phyloP scores from a whole-genome alignment of 2,113 vertebrate species.

The Himantopus leucocephalus region DNA sequence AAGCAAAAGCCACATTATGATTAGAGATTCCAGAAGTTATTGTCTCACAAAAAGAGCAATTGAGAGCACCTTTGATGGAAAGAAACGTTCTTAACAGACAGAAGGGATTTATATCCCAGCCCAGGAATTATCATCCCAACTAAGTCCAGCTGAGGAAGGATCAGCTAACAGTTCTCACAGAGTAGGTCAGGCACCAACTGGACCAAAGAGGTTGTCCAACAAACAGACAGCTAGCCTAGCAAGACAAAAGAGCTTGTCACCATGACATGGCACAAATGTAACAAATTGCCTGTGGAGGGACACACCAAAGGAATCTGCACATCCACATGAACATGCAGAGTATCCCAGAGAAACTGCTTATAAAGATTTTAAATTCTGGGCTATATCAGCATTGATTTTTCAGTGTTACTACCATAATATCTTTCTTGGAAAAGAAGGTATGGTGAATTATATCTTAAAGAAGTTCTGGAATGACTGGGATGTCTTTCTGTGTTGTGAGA shows the following conservation, averaged over 20 bases:
- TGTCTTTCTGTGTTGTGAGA: neutral
- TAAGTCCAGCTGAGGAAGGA: neutral
- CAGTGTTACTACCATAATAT: neutral
- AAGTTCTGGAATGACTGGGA: neutral
- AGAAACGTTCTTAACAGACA: neutral
- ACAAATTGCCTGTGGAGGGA: neutral
- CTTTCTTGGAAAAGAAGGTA: neutral
- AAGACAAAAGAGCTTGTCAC: neutral
- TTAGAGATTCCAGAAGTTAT: neutral
- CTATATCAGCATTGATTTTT: neutral
- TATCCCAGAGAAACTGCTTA: neutral
- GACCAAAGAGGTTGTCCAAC: neutral
- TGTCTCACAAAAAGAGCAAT: neutral
- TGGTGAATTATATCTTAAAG: neutral
- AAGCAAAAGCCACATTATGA: neutral
- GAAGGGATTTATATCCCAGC: neutral
- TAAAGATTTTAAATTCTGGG: neutral
- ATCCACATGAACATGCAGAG: accelerated
- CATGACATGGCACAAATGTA: accelerated
- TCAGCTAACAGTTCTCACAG: neutral
- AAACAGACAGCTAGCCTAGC: neutral
- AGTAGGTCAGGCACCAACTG: neutral
- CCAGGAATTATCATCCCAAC: neutral
- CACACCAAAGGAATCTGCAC: neutral
- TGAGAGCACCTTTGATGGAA: neutral